Percentiles rank a stretch among this genome's conserved stretches.
phyloP scores from a whole-genome alignment of 2,888 invertebrate species.

The Pardosa pseudoannulata region DNA sequence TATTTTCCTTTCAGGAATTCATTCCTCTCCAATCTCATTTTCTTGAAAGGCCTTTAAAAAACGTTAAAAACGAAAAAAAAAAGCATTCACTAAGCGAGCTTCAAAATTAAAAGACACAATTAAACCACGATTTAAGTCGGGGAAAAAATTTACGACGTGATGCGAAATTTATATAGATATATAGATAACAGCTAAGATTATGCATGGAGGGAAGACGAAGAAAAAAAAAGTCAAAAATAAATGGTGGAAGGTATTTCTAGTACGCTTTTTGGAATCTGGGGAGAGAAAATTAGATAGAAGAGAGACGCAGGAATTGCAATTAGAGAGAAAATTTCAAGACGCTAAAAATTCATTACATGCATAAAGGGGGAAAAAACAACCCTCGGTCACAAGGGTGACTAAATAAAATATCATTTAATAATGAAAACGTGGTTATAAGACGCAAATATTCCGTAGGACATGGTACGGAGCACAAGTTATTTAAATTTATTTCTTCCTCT shows the following conservation, averaged over 20 bases:
- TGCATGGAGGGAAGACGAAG: no score
- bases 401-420: slow-evolving; percentile 69
- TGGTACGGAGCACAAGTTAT: background rate
- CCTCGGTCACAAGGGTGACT: slow-evolving; percentile 23
- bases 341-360: background rate
- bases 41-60: no score
- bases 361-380: background rate
- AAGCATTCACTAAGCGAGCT: background rate
- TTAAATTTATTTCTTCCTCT: background rate
- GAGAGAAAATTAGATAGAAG: background rate
- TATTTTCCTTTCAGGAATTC: no score
- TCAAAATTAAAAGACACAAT: slow-evolving; percentile 9
- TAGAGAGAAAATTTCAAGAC: background rate
- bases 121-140: slow-evolving; percentile 5
- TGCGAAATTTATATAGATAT: background rate
- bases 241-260: no score
- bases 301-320: slow-evolving; percentile 1
- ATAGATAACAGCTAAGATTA: no score
- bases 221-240: no score
- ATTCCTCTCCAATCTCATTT: no score
- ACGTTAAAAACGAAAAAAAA: no score
- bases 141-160: no score
- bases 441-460: background rate
- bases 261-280: background rate
- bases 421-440: slow-evolving; percentile 57